phyloP scores from a whole-genome alignment of 1,140 invertebrate genomes.

The Calephelis virginiensis region DNA sequence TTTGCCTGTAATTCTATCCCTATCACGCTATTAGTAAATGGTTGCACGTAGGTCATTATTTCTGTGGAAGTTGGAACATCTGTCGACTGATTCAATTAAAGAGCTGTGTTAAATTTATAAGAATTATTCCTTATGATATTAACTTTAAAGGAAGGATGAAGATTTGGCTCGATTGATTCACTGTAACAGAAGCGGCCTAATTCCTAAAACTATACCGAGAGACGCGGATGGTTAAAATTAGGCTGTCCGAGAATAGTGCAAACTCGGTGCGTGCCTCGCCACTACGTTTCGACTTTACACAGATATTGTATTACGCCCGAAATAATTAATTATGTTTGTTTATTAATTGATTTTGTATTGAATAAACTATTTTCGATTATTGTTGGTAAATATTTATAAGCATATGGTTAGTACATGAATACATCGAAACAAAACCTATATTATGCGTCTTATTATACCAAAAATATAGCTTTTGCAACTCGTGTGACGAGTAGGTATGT shows the following conservation, averaged over 20 bases:
- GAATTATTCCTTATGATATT: not conserved
- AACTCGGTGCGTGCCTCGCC: constrained; percentile 61
- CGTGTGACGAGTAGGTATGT: too few relatives aligned
- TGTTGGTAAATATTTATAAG: too few relatives aligned
- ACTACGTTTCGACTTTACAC: constrained; percentile 51
- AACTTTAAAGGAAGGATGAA: constrained; percentile 1
- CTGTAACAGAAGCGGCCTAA: constrained; percentile 65
- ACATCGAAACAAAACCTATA: too few relatives aligned
- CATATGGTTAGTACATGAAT: too few relatives aligned
- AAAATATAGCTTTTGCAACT: too few relatives aligned
- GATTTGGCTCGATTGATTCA: constrained; percentile 55
- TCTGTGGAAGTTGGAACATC: constrained; percentile 12
- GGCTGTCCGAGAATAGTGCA: constrained; percentile 72
- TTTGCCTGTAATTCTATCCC: constrained; percentile 42
- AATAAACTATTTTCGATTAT: constrained; percentile 2
- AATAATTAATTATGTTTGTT: constrained; percentile 1
- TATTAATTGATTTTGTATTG: constrained; percentile 12
- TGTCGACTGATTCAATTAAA: constrained; percentile 13
- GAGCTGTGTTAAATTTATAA: not conserved
- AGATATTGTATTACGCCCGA: constrained; percentile 69
- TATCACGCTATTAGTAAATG: constrained; percentile 24
- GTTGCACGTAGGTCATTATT: constrained; percentile 24
- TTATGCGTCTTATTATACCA: too few relatives aligned
- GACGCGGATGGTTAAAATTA: constrained; percentile 78
- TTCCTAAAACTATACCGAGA: constrained; percentile 75